Percentiles rank a stretch among this genome's conserved stretches.
Conservation (phyloP, 2,888 invertebrate species). For the Sycophila texana region DNA sequence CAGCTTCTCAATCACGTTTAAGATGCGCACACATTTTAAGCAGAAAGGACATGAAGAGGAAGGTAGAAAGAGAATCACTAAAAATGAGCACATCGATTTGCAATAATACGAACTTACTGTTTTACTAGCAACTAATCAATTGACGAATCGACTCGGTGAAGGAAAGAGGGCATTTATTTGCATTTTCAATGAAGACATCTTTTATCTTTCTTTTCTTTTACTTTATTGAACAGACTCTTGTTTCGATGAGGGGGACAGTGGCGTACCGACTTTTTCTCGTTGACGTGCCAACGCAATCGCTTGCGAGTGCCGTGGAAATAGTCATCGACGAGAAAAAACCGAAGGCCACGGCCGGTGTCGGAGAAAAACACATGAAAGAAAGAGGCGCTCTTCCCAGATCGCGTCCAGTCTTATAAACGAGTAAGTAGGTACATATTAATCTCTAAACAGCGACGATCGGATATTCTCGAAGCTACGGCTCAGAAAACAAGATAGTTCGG, state of each 20-base stretch:
- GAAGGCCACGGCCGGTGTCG: conserved; percentile 38
- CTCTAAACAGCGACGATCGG: conserved; percentile 55
- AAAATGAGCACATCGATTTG: conserved; percentile 69
- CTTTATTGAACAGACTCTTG: conserved; percentile 23
- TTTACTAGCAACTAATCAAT: conserved; percentile 68
- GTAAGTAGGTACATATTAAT: conserved; percentile 60
- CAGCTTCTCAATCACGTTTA: conserved; percentile 65
- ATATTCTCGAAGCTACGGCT: conserved; percentile 48
- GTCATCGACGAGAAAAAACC: conserved; percentile 13
- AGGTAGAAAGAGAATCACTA: conserved; percentile 58
- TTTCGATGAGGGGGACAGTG: conserved; percentile 27
- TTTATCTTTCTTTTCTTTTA: conserved; percentile 14
- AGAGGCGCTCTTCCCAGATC: conserved; percentile 50
- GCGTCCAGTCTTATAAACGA: conserved; percentile 60
- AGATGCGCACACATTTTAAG: conserved; percentile 67
- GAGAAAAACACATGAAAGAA: conserved; percentile 41
- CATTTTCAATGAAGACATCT: conserved; percentile 39
- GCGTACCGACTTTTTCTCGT: background rate
- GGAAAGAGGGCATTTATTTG: conserved; percentile 57
- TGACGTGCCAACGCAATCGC: background rate
- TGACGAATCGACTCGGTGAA: conserved; percentile 64
- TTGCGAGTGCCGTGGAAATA: conserved; percentile 2
- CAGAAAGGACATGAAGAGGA: conserved; percentile 56
- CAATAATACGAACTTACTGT: conserved; percentile 69
- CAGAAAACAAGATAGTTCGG: conserved; percentile 40